Evolutionary conservation across 2,113 vertebrate genomes (phyloP).

Genomic region (Chloroceryle aenea): DNA sequence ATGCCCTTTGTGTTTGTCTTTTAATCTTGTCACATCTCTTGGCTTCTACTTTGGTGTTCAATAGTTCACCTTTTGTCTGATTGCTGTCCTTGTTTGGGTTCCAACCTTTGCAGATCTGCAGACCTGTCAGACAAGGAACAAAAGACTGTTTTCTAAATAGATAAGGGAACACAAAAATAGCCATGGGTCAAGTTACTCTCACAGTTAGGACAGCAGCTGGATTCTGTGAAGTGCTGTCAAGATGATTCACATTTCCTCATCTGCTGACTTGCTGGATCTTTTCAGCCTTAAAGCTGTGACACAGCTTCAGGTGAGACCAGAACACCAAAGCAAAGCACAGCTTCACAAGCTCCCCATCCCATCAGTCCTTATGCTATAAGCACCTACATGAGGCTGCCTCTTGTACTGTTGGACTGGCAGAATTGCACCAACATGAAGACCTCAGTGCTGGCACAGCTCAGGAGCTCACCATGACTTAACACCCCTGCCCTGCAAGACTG

Average conservation of each 20-base stretch:
- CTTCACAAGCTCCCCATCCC: not conserved
- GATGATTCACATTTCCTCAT: not conserved
- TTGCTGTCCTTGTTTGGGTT: not conserved
- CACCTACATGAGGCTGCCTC: not conserved
- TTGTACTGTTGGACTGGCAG: not conserved
- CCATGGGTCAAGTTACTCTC: not conserved
- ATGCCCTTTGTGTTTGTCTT: not conserved
- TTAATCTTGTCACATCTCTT: not conserved
- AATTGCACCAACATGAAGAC: accelerated
- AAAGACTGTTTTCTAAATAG: not conserved
- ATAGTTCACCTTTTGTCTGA: conserved; percentile 17
- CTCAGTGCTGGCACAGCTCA: accelerated
- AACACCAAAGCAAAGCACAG: not conserved
- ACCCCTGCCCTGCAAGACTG: too few species aligned
- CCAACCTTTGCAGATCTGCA: not conserved
- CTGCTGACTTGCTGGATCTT: not conserved
- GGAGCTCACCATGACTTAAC: not conserved
- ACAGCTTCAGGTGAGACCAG: not conserved
- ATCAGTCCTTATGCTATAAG: not conserved
- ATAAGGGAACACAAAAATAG: conserved; percentile 1
- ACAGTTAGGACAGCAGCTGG: not conserved
- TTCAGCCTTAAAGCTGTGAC: not conserved
- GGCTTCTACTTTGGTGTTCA: not conserved
- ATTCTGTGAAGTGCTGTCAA: not conserved
- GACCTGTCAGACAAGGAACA: conserved; percentile 40